These are phyloP conservation scores for Phasianus colchicus DNA, from an alignment of 2,113 vertebrate species.

Conservation along the genomic window DNA sequence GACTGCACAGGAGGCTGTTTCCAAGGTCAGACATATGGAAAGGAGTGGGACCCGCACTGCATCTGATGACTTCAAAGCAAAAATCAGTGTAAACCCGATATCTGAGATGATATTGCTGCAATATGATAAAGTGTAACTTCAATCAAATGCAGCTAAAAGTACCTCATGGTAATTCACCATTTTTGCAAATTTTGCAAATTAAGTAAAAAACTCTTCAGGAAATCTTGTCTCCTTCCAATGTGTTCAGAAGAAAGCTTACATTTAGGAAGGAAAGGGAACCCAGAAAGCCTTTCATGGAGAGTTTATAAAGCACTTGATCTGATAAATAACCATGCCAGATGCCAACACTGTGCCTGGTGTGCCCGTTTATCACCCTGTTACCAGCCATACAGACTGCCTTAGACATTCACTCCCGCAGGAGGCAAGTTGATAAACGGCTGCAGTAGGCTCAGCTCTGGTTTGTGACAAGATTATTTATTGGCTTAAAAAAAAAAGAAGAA, in stretches of 20 bases:
- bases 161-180: background rate
- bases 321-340: constrained; percentile 5
- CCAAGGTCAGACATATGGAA: background rate
- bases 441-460: background rate
- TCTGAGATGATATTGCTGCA: background rate
- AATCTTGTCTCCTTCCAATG: background rate
- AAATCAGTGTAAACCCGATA: background rate
- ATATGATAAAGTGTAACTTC: no score
- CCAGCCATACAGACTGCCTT: background rate
- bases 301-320: background rate
- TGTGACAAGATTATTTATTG: constrained; percentile 3
- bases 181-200: background rate
- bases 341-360: background rate
- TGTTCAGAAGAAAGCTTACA: background rate
- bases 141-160: background rate
- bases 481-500: background rate
- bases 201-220: background rate
- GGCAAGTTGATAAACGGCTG: background rate
- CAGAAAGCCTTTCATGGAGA: background rate
- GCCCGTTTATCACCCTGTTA: constrained; percentile 13
- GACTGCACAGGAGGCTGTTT: background rate
- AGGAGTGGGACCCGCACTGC: background rate
- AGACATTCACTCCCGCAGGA: background rate
- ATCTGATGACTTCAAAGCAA: background rate
- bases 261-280: background rate